Percentiles rank a stretch among this genome's conserved stretches.
phyloP scores from a whole-genome alignment of 1,140 invertebrate genomes.

The Sipha flava region DNA sequence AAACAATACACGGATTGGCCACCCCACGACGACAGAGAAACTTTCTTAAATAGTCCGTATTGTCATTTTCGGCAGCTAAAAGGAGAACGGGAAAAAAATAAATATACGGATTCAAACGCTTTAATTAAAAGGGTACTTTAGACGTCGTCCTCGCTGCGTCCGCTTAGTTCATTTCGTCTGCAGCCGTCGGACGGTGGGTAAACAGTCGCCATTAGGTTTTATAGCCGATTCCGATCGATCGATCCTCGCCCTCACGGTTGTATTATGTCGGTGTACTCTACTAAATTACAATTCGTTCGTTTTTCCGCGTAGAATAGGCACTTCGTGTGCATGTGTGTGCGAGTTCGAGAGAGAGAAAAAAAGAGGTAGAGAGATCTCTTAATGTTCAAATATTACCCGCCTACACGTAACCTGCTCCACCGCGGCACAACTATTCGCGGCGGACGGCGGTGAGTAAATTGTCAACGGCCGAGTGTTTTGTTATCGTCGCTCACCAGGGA shows the following conservation, averaged over 20 bases:
- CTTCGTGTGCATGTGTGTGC: background rate
- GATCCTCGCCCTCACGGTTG: background rate
- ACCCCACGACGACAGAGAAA: no score
- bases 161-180: background rate
- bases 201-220: background rate
- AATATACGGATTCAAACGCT: no score
- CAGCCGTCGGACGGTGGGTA: background rate
- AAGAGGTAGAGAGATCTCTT: no score
- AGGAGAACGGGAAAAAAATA: no score
- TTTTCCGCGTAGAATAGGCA: background rate
- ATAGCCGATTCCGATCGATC: background rate
- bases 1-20: no score
- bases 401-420: no score
- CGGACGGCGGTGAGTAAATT: background rate
- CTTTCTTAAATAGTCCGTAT: no score
- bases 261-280: background rate
- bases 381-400: no score
- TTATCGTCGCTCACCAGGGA: background rate
- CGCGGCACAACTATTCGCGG: no score
- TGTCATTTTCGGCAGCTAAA: no score
- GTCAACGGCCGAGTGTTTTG: background rate
- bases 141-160: no score
- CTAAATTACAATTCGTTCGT: constrained; percentile 3
- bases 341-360: background rate
- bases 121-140: background rate